phyloP scores from a whole-genome alignment of 2,888 invertebrate species.

The Drosophila subquinaria region DNA sequence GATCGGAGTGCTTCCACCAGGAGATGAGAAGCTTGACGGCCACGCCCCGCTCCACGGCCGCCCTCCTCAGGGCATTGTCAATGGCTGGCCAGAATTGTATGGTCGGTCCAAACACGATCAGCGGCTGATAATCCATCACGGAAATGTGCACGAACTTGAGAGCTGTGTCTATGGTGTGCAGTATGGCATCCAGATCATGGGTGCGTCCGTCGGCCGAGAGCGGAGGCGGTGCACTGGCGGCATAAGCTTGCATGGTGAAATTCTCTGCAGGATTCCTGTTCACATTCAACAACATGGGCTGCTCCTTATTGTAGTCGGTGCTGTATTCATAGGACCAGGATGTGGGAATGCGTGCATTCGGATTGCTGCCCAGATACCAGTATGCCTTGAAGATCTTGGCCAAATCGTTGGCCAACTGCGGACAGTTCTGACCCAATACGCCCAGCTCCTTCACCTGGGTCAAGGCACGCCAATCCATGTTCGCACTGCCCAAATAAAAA shows the following conservation, averaged over 20 bases:
- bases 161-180: conserved; percentile 92
- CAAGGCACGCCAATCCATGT: conserved; percentile 98
- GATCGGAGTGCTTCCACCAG: conserved; percentile 94
- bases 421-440: conserved; percentile 87
- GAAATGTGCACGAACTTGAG: conserved; percentile 95
- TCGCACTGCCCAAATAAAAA: conserved; percentile 98
- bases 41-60: conserved; percentile 93
- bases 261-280: conserved; percentile 84
- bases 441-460: conserved; percentile 95
- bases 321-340: conserved; percentile 90
- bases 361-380: conserved; percentile 92
- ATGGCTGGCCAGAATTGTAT: conserved; percentile 95
- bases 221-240: conserved; percentile 95
- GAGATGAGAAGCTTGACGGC: conserved; percentile 93
- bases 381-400: conserved; percentile 96
- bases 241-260: conserved; percentile 87
- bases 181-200: conserved; percentile 93
- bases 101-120: conserved; percentile 90
- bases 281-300: conserved; percentile 90
- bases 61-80: conserved; percentile 94
- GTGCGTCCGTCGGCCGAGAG: conserved; percentile 93
- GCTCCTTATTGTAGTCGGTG: conserved; percentile 90
- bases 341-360: conserved; percentile 89
- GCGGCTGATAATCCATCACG: conserved; percentile 98
- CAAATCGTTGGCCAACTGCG: conserved; percentile 86